phyloP scores from a whole-genome alignment of 2,113 vertebrate genomes.

The Psammodynastes pulverulentus region DNA sequence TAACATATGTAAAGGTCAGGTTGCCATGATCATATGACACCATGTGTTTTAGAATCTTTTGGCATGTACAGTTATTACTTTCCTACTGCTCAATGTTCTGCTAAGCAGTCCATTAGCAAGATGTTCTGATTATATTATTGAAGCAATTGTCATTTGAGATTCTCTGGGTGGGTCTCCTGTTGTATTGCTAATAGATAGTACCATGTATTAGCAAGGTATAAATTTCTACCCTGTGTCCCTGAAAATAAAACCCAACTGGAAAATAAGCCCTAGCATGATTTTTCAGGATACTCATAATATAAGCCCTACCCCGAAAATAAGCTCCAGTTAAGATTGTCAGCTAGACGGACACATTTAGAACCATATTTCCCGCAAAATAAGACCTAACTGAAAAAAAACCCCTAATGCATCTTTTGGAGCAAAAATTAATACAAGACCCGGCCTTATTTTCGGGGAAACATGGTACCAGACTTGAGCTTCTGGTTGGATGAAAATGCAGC shows the following conservation, averaged over 20 bases:
- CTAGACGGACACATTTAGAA: too few species aligned
- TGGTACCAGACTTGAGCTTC: not conserved
- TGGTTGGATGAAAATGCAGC: not conserved
- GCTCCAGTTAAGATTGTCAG: too few species aligned
- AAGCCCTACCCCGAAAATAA: too few species aligned
- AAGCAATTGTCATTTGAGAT: constrained; percentile 12
- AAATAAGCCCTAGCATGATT: too few species aligned
- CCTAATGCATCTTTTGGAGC: too few species aligned
- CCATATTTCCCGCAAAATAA: too few species aligned
- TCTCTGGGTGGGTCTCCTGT: not conserved
- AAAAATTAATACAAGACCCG: too few species aligned
- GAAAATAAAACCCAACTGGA: too few species aligned
- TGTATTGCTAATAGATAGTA: not conserved
- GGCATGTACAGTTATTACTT: not conserved
- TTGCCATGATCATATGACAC: not conserved
- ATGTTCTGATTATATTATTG: constrained; percentile 3
- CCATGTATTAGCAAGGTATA: not conserved
- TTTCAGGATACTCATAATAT: too few species aligned
- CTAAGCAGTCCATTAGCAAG: not conserved
- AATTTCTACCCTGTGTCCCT: too few species aligned
- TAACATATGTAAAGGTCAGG: not conserved
- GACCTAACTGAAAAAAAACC: too few species aligned
- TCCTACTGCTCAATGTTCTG: not conserved
- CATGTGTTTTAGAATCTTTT: not conserved
- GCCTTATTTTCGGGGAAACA: too few species aligned